Evolutionary conservation across 2,888 invertebrate genomes (phyloP).

Genomic region (Heliconius aoede): DNA sequence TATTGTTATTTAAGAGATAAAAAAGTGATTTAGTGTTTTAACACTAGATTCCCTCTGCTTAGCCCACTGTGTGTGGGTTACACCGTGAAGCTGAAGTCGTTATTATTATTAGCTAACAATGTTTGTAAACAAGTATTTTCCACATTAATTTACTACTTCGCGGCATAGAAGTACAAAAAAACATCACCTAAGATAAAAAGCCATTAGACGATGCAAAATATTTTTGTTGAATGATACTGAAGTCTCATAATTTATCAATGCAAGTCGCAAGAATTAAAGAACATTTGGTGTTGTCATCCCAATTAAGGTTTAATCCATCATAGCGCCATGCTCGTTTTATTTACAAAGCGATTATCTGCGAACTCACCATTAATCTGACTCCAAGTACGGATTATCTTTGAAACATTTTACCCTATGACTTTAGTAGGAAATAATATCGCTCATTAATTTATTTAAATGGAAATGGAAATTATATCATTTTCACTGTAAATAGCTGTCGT

Average conservation of each 20-base stretch:
- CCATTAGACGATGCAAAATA: slow-evolving; percentile 16
- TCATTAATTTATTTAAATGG: background rate
- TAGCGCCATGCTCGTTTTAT: slow-evolving; percentile 40
- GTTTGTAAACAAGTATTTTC: no score
- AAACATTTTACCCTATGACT: slow-evolving; percentile 27
- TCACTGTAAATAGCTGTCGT: background rate
- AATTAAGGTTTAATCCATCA: slow-evolving; percentile 60
- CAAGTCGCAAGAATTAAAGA: slow-evolving; percentile 52
- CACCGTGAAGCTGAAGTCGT: no score
- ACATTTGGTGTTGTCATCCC: slow-evolving; percentile 58
- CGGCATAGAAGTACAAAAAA: background rate
- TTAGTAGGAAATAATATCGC: slow-evolving; percentile 9
- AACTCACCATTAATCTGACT: slow-evolving; percentile 37
- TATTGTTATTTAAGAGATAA: no score
- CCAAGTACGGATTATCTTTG: slow-evolving; percentile 37
- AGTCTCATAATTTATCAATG: slow-evolving; percentile 28
- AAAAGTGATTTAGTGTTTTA: no score
- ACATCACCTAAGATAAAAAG: background rate
- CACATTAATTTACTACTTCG: background rate
- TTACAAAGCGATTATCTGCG: slow-evolving; percentile 36
- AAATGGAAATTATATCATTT: background rate
- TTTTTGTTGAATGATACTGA: slow-evolving; percentile 16
- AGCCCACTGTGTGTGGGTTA: no score
- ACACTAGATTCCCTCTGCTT: no score
- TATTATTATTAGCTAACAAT: no score